Percentiles rank a stretch among this genome's conserved stretches.
These are phyloP conservation scores for Rana temporaria DNA, from an alignment of 2,113 vertebrate genomes.

Conservation along the genomic window DNA sequence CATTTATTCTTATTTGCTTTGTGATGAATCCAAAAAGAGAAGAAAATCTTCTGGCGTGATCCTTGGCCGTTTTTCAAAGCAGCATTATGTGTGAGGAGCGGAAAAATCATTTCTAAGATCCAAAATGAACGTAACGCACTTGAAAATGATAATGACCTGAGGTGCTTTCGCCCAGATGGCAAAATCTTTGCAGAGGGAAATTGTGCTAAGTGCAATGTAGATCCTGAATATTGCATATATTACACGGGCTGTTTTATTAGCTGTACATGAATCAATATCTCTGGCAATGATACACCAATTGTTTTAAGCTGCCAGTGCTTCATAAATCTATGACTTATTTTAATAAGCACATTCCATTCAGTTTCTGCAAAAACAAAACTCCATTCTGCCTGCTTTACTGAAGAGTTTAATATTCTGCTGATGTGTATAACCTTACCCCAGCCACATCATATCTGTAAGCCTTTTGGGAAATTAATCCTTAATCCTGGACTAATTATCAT, in stretches of 20 bases:
- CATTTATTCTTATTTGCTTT: slow-evolving; percentile 51
- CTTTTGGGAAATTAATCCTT: neutral
- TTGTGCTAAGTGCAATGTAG: neutral
- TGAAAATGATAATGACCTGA: slow-evolving; percentile 13
- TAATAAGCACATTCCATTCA: too few relatives aligned
- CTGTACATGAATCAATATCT: neutral
- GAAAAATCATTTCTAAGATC: slow-evolving; percentile 37
- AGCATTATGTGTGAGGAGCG: slow-evolving; percentile 36
- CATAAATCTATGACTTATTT: too few relatives aligned
- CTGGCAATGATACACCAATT: too few relatives aligned
- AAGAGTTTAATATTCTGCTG: slow-evolving; percentile 18
- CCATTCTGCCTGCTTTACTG: neutral
- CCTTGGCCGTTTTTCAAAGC: slow-evolving; percentile 47
- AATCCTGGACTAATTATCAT: neutral
- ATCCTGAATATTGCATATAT: neutral
- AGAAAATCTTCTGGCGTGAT: slow-evolving; percentile 47
- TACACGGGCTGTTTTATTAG: neutral
- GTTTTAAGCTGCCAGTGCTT: too few relatives aligned
- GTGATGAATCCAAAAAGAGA: slow-evolving; percentile 43
- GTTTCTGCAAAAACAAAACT: too few relatives aligned
- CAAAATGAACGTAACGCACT: slow-evolving; percentile 17
- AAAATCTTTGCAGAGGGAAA: neutral
- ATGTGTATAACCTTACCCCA: neutral
- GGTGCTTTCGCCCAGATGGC: slow-evolving; percentile 9
- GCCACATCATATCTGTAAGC: neutral